Percentiles rank a stretch among this genome's conserved stretches.
Conservation (phyloP, 2,888 invertebrate genomes). For the Hyposoter didymator region DNA sequence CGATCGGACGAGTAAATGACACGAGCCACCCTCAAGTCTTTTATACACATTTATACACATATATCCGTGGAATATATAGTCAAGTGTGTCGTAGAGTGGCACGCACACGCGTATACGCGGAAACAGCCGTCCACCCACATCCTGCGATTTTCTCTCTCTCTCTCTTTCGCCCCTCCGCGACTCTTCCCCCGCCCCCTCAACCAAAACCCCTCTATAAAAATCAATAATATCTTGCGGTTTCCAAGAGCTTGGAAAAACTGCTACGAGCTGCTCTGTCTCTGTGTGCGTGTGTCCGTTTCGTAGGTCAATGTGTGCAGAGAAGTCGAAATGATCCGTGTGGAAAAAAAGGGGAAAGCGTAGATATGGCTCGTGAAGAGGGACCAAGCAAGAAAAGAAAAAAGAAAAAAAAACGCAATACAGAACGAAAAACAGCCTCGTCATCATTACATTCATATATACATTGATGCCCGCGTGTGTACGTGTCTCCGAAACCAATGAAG, state of each 20-base stretch:
- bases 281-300: neutral
- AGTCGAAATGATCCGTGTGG: conserved; percentile 47
- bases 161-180: conserved; percentile 11
- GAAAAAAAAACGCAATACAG: conserved; percentile 52
- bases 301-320: conserved; percentile 23
- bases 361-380: conserved; percentile 64
- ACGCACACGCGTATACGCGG: conserved; percentile 68
- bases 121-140: conserved; percentile 71
- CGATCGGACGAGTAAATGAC: conserved; percentile 81
- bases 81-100: conserved; percentile 38
- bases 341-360: conserved; percentile 66
- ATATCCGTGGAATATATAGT: neutral
- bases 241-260: conserved; percentile 79
- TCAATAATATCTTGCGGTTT: conserved; percentile 84
- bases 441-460: conserved; percentile 36
- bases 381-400: conserved; percentile 55
- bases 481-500: conserved; percentile 24
- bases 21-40: conserved; percentile 68
- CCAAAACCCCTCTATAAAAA: conserved; percentile 79
- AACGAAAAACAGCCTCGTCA: conserved; percentile 61
- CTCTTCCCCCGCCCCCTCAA: neutral
- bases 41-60: conserved; percentile 22
- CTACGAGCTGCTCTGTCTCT: conserved; percentile 16
- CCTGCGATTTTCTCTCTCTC: conserved; percentile 57
- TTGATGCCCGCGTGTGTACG: neutral